Conservation (phyloP, 2,888 invertebrate species). For the Notodonta ziczac region DNA sequence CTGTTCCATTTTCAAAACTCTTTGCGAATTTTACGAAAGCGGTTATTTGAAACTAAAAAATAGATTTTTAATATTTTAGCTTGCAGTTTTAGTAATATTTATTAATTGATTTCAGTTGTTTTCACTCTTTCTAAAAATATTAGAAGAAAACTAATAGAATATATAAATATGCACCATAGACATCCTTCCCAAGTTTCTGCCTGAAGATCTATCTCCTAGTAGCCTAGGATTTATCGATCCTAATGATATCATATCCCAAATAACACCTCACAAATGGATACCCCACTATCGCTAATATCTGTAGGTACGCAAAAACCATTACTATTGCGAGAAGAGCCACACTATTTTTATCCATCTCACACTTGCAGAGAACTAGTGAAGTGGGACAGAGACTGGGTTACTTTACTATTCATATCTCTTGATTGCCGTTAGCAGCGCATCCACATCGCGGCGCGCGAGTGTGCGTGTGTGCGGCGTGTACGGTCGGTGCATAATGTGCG, state of each 20-base stretch:
- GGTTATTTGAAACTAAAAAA: no score
- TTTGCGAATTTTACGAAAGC: no score
- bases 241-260: constrained; percentile 23
- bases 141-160: no score
- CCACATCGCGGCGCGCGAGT: constrained; percentile 27
- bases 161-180: no score
- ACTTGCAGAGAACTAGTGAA: constrained; percentile 17
- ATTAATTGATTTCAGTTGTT: no score
- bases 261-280: constrained; percentile 22
- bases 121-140: no score
- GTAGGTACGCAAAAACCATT: constrained; percentile 36
- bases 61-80: no score
- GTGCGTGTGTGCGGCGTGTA: constrained; percentile 28
- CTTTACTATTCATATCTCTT: constrained; percentile 42
- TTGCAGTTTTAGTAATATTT: no score
- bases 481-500: constrained; percentile 18
- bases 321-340: constrained; percentile 26
- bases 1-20: neutral
- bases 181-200: no score
- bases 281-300: constrained; percentile 39
- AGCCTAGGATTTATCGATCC: neutral
- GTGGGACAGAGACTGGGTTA: constrained; percentile 31
- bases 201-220: no score
- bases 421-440: constrained; percentile 44
- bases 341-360: constrained; percentile 26